Base-by-base conservation (phyloP, 2,113 vertebrate genomes). In the Chascanopsetta lugubris region DNA sequence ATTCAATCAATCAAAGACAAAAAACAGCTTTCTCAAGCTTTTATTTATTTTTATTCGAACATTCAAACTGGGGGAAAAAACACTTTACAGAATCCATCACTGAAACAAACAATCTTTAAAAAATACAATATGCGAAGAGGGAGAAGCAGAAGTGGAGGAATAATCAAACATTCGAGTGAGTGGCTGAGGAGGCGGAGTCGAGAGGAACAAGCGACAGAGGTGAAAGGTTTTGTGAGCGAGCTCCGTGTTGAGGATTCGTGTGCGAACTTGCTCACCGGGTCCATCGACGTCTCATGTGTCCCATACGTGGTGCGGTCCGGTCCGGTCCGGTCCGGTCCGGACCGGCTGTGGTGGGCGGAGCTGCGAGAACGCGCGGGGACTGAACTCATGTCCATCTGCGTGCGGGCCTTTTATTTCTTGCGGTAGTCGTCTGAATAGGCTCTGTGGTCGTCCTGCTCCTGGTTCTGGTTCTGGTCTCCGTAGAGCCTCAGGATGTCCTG, bases 401-500 rank as follows among this genome's bases (percentile, higher is more conserved):
- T 73, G 65, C 62, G 68, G 17, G 47, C 40, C 3, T 46, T 61
- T 80, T 85, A 92, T 64, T 93, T 92, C 49, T 91, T 91, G 75
- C 75, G 90, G 79, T 93, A 94, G 77, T 93, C 90, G 3, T 82
- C 90, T 60, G 65, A 75, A 20, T 91, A 92, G 22, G 84, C 88
- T 54, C 85, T 89, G 69, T 89, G 90, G 55, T 90, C 89, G 0
- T 84, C 89, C 68, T 93, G 90, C 11, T 85, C 86, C 0, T 82
- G 85, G 77, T 51, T 88, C 50, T n/a, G n/a, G n/a, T n/a, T n/a
- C n/a, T 84, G 89, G 63, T 88, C 87, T 55, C 85, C 86, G 8
- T 90, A 93, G 43, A 64, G 85, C 47, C 87, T 86, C 69, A 92
- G 80, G 66, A 92, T 80, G 82, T 93, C 92, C 74, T 93, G 90